Conservation (phyloP, 2,797 vertebrate species). For the Calcarius lapponicus region DNA sequence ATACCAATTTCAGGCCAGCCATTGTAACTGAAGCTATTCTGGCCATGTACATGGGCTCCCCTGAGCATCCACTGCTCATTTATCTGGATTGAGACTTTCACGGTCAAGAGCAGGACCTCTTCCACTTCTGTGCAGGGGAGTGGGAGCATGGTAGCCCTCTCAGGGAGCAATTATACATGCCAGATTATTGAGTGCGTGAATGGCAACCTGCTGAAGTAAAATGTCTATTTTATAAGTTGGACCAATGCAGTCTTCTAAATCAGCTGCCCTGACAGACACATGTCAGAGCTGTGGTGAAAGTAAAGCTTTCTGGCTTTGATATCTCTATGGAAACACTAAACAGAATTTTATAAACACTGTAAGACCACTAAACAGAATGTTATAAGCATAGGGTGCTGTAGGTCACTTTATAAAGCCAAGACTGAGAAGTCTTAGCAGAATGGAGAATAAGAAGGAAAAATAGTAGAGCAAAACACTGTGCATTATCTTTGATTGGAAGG, state of each 20-base stretch:
- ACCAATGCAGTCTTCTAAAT: not conserved
- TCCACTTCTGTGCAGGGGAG: not conserved
- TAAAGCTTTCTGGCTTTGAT: not conserved
- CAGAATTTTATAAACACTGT: not conserved
- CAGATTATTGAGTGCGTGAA: not conserved
- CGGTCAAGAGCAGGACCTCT: not conserved
- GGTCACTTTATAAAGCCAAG: not conserved
- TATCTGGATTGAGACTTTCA: not conserved
- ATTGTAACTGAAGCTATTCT: not conserved
- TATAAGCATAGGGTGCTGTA: not conserved
- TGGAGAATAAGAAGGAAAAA: not conserved
- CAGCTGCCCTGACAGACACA: not conserved
- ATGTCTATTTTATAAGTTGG: not conserved
- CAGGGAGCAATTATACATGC: slow-evolving; percentile 26
- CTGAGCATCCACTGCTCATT: not conserved
- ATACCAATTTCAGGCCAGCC: not conserved
- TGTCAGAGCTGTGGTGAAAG: not conserved
- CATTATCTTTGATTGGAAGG: not conserved
- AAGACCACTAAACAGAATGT: not conserved
- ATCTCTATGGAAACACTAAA: not conserved
- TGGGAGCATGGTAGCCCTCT: fast-evolving
- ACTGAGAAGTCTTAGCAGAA: not conserved
- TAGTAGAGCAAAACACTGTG: not conserved
- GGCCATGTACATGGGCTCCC: not conserved
- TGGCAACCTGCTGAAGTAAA: not conserved